phyloP scores from a whole-genome alignment of 2,888 invertebrate species.

The Pterobdella sp. region DNA sequence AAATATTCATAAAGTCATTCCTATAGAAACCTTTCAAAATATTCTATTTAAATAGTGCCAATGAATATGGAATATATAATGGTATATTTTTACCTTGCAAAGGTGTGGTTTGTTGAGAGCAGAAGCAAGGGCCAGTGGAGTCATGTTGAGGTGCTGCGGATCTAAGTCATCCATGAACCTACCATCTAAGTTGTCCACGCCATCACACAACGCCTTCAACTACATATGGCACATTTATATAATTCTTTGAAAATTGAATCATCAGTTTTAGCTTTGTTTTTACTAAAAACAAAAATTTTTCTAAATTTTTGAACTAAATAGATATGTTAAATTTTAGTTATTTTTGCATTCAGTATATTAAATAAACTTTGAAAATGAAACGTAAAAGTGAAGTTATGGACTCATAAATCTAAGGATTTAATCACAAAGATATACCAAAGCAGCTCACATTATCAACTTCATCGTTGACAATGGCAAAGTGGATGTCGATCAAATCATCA shows the following conservation, averaged over 20 bases:
- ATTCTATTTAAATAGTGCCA: background rate
- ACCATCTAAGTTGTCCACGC: conserved; percentile 17
- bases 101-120: conserved; percentile 37
- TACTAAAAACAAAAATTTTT: too few species aligned
- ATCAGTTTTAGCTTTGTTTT: too few species aligned
- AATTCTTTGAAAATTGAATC: too few species aligned
- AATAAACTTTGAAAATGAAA: too few species aligned
- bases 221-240: too few species aligned
- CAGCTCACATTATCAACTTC: conserved; percentile 11
- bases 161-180: conserved; percentile 32
- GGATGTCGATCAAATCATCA: conserved; percentile 25
- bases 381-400: too few species aligned
- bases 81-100: conserved; percentile 31
- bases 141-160: conserved; percentile 38
- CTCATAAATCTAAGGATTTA: too few species aligned
- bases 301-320: too few species aligned
- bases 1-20: background rate
- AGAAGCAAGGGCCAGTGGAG: conserved; percentile 38
- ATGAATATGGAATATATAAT: background rate
- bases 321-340: too few species aligned
- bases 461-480: conserved; percentile 22
- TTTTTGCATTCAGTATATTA: too few species aligned
- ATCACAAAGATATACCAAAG: too few species aligned
- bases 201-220: conserved; percentile 19
- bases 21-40: background rate